Percentiles rank a stretch among this genome's conserved stretches.
Evolutionary conservation across 2,797 vertebrate genomes (phyloP).

Genomic region (Atherinosoma microstoma): DNA sequence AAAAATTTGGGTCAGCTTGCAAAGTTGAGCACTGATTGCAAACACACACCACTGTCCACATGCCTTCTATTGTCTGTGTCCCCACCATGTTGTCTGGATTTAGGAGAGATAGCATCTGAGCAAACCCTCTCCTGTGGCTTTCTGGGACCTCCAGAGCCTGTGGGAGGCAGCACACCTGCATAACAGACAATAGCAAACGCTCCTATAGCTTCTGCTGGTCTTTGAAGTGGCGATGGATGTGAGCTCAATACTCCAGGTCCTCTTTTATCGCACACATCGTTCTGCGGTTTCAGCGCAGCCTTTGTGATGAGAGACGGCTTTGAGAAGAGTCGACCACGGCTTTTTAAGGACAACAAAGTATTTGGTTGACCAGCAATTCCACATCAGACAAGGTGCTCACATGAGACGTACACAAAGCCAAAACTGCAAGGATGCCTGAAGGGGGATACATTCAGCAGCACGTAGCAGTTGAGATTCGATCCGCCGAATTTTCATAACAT

Average conservation of each 20-base stretch:
- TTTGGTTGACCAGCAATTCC: slow-evolving; percentile 60
- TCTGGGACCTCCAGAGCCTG: slow-evolving; percentile 54
- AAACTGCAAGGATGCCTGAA: slow-evolving; percentile 9
- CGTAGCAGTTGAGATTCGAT: slow-evolving; percentile 5
- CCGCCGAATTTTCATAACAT: slow-evolving; percentile 25
- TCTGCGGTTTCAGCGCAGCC: slow-evolving; percentile 60
- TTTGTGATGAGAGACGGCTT: slow-evolving; percentile 62
- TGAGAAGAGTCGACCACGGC: slow-evolving; percentile 48
- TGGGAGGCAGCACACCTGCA: slow-evolving; percentile 81
- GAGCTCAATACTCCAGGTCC: slow-evolving; percentile 63
- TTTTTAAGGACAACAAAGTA: slow-evolving; percentile 69
- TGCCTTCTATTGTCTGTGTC: slow-evolving; percentile 66
- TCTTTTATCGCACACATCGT: slow-evolving; percentile 58
- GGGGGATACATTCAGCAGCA: neutral
- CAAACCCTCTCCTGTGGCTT: slow-evolving; percentile 52
- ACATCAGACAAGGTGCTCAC: slow-evolving; percentile 57
- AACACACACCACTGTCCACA: slow-evolving; percentile 50
- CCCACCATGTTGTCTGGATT: slow-evolving; percentile 63
- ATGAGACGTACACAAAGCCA: slow-evolving; percentile 20
- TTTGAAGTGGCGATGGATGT: slow-evolving; percentile 82
- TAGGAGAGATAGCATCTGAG: slow-evolving; percentile 77
- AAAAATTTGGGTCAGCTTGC: slow-evolving; percentile 37
- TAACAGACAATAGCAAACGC: slow-evolving; percentile 69
- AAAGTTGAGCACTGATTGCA: slow-evolving; percentile 57
- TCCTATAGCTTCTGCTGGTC: slow-evolving; percentile 65